Conservation (phyloP, 2,113 vertebrate species). For the Dicrurus megarhynchus region DNA sequence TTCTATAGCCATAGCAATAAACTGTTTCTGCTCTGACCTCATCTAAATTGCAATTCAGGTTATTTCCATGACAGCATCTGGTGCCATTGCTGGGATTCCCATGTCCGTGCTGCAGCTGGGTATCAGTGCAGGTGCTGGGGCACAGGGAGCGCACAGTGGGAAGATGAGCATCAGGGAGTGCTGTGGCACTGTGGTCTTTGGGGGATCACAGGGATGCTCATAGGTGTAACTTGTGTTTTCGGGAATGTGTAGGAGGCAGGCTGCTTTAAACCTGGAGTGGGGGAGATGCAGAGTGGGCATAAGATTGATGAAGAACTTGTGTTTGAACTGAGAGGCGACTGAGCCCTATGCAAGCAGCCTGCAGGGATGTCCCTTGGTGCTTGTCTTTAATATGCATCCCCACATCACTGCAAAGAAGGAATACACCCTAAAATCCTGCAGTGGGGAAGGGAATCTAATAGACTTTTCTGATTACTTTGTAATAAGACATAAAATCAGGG, state of each 20-base stretch:
- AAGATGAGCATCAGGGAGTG: neutral
- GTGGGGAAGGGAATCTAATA: neutral
- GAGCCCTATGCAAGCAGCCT: neutral
- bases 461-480: neutral
- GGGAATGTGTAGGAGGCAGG: neutral
- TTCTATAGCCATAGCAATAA: neutral
- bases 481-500: neutral
- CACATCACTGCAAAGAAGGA: neutral
- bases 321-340: neutral
- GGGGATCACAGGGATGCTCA: neutral
- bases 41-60: neutral
- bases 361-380: neutral
- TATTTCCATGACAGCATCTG: neutral
- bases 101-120: neutral
- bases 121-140: neutral
- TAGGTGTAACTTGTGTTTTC: neutral
- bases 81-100: neutral
- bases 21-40: neutral
- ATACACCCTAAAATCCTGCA: neutral
- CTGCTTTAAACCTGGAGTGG: neutral
- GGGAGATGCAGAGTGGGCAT: neutral
- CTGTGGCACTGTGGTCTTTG: neutral
- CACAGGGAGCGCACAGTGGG: neutral
- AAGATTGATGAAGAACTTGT: neutral
- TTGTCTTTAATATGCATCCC: neutral